Conservation (phyloP, 1,140 invertebrate species). For the Cotesia chilonis region DNA sequence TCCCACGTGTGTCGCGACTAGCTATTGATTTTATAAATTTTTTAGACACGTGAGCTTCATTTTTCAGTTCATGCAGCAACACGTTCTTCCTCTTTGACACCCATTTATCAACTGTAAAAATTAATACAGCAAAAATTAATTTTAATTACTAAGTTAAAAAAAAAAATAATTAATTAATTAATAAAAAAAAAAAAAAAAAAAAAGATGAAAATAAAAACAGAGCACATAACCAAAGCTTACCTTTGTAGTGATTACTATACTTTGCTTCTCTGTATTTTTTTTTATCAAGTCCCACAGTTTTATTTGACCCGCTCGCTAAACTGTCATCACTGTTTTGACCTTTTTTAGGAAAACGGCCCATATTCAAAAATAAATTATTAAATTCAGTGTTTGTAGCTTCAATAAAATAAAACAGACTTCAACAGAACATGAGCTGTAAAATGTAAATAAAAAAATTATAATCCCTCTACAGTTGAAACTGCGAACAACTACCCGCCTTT, state of each 20-base stretch:
- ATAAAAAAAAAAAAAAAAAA: slow-evolving; percentile 9
- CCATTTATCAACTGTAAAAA: slow-evolving; percentile 69
- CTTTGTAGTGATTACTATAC: slow-evolving; percentile 74
- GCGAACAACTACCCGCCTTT: too few species aligned
- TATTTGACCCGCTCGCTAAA: too few species aligned
- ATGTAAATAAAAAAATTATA: too few species aligned
- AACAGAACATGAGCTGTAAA: too few species aligned
- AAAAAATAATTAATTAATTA: slow-evolving; percentile 3
- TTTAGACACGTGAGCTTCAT: slow-evolving; percentile 66
- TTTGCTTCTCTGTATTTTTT: slow-evolving; percentile 72
- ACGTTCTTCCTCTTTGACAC: slow-evolving; percentile 70
- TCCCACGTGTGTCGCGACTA: not conserved
- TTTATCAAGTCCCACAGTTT: slow-evolving; percentile 66
- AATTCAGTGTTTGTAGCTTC: too few species aligned
- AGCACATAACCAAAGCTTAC: slow-evolving; percentile 46
- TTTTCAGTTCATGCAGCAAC: slow-evolving; percentile 67
- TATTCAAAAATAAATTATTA: too few species aligned
- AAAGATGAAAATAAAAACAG: slow-evolving; percentile 23
- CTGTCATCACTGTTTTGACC: too few species aligned
- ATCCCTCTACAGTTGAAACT: too few species aligned
- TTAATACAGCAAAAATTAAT: slow-evolving; percentile 25
- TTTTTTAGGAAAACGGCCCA: too few species aligned
- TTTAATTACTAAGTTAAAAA: slow-evolving; percentile 12
- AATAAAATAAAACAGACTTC: too few species aligned
- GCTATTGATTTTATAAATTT: slow-evolving; percentile 26